Conservation (phyloP, 2,113 vertebrate genomes). For the Lipophrys pholis region DNA sequence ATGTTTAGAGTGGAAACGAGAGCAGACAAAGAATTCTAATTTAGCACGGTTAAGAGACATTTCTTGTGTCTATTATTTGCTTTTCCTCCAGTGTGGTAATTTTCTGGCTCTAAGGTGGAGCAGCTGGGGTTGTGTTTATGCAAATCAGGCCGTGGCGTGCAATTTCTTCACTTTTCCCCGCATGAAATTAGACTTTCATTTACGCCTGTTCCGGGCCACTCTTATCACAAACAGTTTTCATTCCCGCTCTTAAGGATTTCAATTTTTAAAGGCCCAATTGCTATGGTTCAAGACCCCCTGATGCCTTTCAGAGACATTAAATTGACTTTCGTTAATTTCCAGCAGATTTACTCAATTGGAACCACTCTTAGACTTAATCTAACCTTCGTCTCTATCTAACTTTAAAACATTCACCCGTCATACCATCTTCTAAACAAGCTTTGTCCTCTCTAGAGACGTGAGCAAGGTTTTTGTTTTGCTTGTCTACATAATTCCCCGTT, state of each 20-base stretch:
- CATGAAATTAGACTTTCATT: conserved; percentile 21
- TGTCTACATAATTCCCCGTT: too few species aligned
- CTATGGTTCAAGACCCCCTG: too few species aligned
- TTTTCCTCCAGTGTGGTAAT: background rate
- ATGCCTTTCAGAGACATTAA: too few species aligned
- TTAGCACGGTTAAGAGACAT: background rate
- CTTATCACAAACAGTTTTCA: conserved; percentile 20
- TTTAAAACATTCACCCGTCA: too few species aligned
- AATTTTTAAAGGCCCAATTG: background rate
- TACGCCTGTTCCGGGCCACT: background rate
- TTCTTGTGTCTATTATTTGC: background rate
- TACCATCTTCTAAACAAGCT: too few species aligned
- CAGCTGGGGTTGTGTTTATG: conserved; percentile 19
- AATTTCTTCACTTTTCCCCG: conserved; percentile 16
- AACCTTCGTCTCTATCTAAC: too few species aligned
- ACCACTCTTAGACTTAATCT: too few species aligned
- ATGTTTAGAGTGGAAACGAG: background rate
- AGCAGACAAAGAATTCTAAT: background rate
- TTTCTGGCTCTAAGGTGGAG: conserved; percentile 7
- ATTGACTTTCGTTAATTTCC: too few species aligned
- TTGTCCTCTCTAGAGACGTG: too few species aligned
- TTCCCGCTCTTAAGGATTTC: conserved; percentile 8
- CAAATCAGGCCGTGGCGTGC: background rate
- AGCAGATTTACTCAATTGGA: too few species aligned
- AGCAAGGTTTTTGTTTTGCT: too few species aligned